Base-by-base conservation (phyloP, 2,797 vertebrate genomes). In the Margarornis squamiger region DNA sequence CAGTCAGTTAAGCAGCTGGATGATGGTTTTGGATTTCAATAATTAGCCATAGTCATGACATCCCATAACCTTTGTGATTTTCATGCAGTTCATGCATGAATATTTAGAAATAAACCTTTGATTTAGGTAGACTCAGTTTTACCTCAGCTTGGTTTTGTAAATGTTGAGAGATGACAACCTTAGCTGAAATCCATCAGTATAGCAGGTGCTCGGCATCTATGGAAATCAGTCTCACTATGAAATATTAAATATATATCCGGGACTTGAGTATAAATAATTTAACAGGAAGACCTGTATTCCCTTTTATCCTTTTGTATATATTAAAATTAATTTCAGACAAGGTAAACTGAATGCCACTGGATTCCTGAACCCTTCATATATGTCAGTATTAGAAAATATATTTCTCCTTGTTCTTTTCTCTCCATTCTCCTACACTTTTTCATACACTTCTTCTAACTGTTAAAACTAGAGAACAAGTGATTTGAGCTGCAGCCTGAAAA, bases 301-400 rank as follows among this genome's bases (percentile, higher is more conserved):
- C 83, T 96, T 96, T 97, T 93, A 97, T 96, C 83, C 65, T 95
- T 92, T 95, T 95, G 83, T 95, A 89, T 96, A 85, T 94, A 94
- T 94, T 96, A 92, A 93, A 94, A 95, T 95, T 93, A 85, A 95
- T 94, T 96, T 86, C 83, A 93, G 49, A 92, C 59, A 92, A 91
- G 83, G 86, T 95, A 94, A 96, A 96, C 83, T 72, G 88, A 71
- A 82, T 77, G 72, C 74, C 48, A 77, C 14, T 51, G 67, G 83
- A 71, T 93, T 92, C 57, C 65, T 86, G 36, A 88, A 46, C n/a
- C 57, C 38, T 77, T 38, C 34, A 30, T 93, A 82, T 66, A 79
- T 21, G 34, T 86, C 76, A 88, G 55, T 45, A 58, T 78, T 51
- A 43, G 88, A 93, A 94, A 88, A 66, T 7, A 1, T 62, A 45